Evolutionary conservation across 2,113 vertebrate species (phyloP).

Genomic region (Meles meles): DNA sequence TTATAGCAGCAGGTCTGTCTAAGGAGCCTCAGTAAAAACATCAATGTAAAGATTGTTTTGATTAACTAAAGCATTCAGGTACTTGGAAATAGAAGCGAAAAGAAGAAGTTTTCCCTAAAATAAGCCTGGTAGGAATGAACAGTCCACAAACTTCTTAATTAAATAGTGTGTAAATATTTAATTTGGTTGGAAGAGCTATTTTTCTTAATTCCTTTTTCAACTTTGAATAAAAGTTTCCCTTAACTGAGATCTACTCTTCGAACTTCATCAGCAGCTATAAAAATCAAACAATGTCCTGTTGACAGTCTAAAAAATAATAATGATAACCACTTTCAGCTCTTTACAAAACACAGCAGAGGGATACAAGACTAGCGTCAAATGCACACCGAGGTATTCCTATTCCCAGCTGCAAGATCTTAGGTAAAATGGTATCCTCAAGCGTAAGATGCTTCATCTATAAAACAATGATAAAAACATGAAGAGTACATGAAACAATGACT

Average conservation of each 20-base stretch:
- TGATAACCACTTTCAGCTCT: conserved; percentile 17
- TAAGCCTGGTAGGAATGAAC: neutral
- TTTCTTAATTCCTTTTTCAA: conserved; percentile 71
- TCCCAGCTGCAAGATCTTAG: neutral
- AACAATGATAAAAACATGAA: neutral
- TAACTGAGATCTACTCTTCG: neutral
- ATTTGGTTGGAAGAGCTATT: conserved; percentile 40
- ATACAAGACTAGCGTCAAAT: neutral
- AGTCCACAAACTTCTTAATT: neutral
- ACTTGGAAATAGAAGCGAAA: neutral
- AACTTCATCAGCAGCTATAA: neutral
- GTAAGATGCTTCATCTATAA: neutral
- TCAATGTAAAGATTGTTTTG: neutral
- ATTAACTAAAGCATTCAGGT: neutral
- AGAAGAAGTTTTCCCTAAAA: neutral
- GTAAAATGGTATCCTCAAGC: neutral
- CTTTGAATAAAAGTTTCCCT: conserved; percentile 66
- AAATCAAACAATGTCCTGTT: neutral
- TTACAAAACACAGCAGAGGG: conserved; percentile 59
- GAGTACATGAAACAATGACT: neutral
- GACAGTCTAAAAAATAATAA: conserved; percentile 52
- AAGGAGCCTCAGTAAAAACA: neutral
- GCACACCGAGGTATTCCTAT: neutral
- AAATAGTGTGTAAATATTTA: conserved; percentile 42
- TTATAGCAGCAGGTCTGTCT: neutral